Evolutionary conservation across 2,113 vertebrate genomes (phyloP).

Genomic region (Synodontis membranacea): DNA sequence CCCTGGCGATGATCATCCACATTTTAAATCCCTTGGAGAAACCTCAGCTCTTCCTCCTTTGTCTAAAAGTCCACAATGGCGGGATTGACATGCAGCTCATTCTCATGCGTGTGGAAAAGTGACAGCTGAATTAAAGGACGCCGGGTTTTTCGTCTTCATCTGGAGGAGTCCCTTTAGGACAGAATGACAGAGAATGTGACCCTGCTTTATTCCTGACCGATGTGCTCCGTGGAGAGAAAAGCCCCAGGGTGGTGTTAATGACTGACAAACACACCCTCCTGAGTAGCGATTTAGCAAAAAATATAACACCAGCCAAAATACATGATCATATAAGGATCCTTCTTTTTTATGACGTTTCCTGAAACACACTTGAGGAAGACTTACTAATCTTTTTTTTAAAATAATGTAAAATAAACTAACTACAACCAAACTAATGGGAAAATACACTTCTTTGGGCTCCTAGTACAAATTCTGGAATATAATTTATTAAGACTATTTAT

Average conservation of each 20-base stretch:
- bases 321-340: not conserved
- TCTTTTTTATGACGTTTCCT: not conserved
- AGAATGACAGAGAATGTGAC: not conserved
- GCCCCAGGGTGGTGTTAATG: conserved; percentile 13
- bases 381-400: not conserved
- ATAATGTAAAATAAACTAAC: not conserved
- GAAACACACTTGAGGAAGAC: not conserved
- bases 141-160: conserved; percentile 22
- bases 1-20: conserved; percentile 67
- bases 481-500: not conserved
- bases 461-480: not conserved
- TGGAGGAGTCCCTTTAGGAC: not conserved
- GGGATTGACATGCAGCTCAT: conserved; percentile 27
- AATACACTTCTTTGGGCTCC: not conserved
- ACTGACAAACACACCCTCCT: not conserved
- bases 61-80: conserved; percentile 43
- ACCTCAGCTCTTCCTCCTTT: conserved; percentile 50
- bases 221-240: not conserved
- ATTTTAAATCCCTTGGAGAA: conserved; percentile 63
- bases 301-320: not conserved
- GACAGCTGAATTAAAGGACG: conserved; percentile 24
- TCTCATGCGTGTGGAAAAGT: conserved; percentile 9
- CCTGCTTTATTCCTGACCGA: not conserved
- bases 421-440: not conserved
- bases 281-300: not conserved